Evolutionary conservation across 2,797 vertebrate genomes (phyloP).

Genomic region (Pelochelys cantorii): DNA sequence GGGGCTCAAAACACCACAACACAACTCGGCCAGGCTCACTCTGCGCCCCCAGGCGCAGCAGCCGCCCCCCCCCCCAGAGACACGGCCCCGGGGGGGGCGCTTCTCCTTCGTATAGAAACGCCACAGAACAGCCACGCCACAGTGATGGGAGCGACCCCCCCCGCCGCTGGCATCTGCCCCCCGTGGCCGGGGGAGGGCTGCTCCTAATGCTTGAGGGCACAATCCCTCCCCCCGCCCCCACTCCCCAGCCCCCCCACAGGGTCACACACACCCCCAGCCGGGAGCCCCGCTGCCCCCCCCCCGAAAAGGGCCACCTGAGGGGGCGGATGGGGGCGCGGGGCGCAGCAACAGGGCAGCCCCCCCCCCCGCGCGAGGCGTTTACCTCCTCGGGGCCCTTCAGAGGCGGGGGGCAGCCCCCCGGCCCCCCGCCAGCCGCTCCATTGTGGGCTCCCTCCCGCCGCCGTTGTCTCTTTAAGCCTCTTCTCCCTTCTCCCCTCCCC

Average conservation of each 20-base stretch:
- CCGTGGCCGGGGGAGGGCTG: too few species aligned
- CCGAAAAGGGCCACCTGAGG: background rate
- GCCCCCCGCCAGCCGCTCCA: constrained; percentile 46
- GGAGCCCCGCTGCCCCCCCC: too few species aligned
- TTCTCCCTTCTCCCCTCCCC: constrained; percentile 34
- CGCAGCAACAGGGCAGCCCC: background rate
- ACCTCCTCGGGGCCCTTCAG: background rate
- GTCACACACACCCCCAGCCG: too few species aligned
- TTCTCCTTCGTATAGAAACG: too few species aligned
- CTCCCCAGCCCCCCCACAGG: too few species aligned
- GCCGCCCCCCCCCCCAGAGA: too few species aligned
- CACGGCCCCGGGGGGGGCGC: too few species aligned
- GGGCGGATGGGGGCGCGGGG: background rate
- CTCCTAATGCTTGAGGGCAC: too few species aligned
- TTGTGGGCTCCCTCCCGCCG: constrained; percentile 33
- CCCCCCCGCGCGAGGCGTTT: background rate
- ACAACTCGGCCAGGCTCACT: background rate
- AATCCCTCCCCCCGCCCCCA: too few species aligned
- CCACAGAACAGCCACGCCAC: too few species aligned
- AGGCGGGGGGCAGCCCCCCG: background rate
- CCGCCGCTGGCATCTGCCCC: too few species aligned
- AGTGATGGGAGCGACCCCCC: background rate
- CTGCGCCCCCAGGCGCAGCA: too few species aligned
- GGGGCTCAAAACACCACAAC: background rate
- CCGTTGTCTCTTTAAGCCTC: constrained; percentile 52